phyloP scores from a whole-genome alignment of 2,113 vertebrate genomes.

The Cheilinus undulatus region DNA sequence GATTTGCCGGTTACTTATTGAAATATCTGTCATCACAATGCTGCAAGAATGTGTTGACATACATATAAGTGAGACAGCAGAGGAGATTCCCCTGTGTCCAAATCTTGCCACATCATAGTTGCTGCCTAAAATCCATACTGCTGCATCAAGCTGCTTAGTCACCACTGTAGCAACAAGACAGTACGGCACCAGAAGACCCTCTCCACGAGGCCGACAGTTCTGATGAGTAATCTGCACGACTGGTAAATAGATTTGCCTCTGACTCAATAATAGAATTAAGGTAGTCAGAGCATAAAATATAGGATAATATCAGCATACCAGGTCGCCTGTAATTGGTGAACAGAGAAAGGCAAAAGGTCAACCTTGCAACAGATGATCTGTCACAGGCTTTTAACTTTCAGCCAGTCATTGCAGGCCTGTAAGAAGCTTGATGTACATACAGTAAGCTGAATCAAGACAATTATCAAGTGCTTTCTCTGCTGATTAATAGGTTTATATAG shows the following conservation, averaged over 20 bases:
- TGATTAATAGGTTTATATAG: too few species aligned
- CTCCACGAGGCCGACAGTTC: background rate
- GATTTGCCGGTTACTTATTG: background rate
- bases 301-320: conserved; percentile 15
- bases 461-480: too few species aligned
- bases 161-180: conserved; percentile 30
- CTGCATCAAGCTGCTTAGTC: conserved; percentile 65
- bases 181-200: conserved; percentile 6
- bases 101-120: conserved; percentile 11
- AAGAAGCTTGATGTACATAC: background rate
- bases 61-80: background rate
- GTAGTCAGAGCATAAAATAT: conserved; percentile 20
- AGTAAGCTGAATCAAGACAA: background rate
- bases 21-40: background rate
- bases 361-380: background rate
- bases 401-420: background rate
- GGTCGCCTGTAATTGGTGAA: background rate
- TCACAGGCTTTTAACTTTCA: background rate
- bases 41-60: background rate
- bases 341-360: background rate
- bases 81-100: background rate
- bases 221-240: conserved; percentile 34
- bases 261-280: background rate
- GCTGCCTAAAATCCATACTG: conserved; percentile 7
- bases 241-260: background rate